Conservation (phyloP, 2,113 vertebrate species). For the Taurulus bubalis region DNA sequence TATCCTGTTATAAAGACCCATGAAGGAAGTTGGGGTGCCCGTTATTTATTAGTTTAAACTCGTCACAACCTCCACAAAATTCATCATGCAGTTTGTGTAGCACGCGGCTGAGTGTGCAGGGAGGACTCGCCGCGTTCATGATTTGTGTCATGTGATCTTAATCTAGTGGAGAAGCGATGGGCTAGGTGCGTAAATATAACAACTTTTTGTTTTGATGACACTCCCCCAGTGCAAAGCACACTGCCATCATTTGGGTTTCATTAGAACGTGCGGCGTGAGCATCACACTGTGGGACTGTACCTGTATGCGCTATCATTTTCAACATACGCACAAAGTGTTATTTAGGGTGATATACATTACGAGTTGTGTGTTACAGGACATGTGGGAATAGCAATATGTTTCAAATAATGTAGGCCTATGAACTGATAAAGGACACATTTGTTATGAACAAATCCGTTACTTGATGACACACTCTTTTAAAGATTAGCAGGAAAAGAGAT, state of each 20-base stretch:
- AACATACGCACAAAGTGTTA: not conserved
- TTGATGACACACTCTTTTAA: not conserved
- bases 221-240: not conserved
- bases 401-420: not conserved
- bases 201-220: conserved; percentile 11
- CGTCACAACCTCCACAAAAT: not conserved
- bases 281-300: not conserved
- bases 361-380: not conserved
- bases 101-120: not conserved
- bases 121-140: not conserved
- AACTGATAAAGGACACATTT: not conserved
- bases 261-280: conserved; percentile 31
- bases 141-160: not conserved
- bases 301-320: not conserved
- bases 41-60: not conserved
- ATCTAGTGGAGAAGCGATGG: not conserved
- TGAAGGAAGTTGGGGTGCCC: not conserved
- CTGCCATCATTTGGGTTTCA: conserved; percentile 33
- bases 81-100: not conserved
- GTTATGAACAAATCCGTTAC: not conserved
- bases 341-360: not conserved
- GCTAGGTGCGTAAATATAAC: conserved; percentile 21
- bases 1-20: not conserved
- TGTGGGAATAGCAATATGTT: not conserved
- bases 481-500: not conserved